Conservation (phyloP, 2,888 invertebrate genomes). For the Carterocephalus palaemon region DNA sequence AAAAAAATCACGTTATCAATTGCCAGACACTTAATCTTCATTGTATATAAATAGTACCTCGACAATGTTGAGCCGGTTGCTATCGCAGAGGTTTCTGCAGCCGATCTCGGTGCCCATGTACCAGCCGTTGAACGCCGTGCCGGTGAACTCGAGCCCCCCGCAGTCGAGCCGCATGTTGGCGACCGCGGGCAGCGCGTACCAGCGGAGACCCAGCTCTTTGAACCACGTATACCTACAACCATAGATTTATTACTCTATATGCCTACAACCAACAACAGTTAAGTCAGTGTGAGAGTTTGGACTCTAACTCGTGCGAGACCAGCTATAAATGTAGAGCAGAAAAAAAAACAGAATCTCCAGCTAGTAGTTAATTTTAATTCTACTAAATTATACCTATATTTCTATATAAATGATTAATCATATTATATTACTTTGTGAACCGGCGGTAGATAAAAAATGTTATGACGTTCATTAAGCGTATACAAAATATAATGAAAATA, state of each 20-base stretch:
- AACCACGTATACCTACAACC: slow-evolving; percentile 94
- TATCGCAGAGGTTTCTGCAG: slow-evolving; percentile 92
- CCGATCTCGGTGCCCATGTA: slow-evolving; percentile 98
- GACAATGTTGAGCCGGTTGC: slow-evolving; percentile 89
- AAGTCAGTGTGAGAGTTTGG: too few species aligned
- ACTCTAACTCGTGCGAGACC: too few species aligned
- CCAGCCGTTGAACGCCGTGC: slow-evolving; percentile 97
- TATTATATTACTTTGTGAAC: too few species aligned
- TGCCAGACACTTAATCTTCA: neutral
- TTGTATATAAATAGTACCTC: slow-evolving; percentile 75
- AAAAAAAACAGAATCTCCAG: too few species aligned
- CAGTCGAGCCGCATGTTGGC: slow-evolving; percentile 95
- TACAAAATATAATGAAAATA: too few species aligned
- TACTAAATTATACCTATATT: too few species aligned
- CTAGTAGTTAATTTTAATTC: too few species aligned
- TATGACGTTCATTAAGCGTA: too few species aligned
- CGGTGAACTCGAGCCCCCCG: slow-evolving; percentile 95
- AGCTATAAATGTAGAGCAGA: too few species aligned
- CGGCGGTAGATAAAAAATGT: too few species aligned
- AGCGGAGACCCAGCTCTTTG: slow-evolving; percentile 88
- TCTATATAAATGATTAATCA: too few species aligned
- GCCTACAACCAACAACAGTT: slow-evolving; percentile 14
- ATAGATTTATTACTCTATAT: too few species aligned
- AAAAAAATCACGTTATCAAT: neutral
- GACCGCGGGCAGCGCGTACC: slow-evolving; percentile 94